These are phyloP conservation scores for Caloenas nicobarica DNA, from an alignment of 2,113 vertebrate genomes.

Conservation along the genomic window DNA sequence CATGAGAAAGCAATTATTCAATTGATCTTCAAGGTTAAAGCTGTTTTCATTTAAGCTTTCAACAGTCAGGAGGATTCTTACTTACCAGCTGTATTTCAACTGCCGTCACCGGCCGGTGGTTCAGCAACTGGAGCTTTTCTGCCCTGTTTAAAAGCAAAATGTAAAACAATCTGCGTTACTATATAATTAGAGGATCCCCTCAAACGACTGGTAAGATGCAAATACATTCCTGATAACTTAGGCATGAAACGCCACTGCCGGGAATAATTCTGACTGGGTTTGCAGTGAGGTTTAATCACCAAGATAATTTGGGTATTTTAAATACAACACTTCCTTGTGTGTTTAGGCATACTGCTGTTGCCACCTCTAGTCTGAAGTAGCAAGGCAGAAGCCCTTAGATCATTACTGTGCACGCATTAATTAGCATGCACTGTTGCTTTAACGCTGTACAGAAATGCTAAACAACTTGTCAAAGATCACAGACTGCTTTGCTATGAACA, in stretches of 20 bases:
- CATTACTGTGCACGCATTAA: neutral
- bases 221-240: neutral
- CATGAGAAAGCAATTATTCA: constrained; percentile 20
- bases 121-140: constrained; percentile 94
- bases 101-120: constrained; percentile 93
- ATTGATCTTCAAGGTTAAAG: neutral
- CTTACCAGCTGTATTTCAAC: constrained; percentile 97
- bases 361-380: neutral
- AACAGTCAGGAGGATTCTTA: neutral
- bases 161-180: neutral
- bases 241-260: neutral
- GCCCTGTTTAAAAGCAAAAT: constrained; percentile 78
- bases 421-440: neutral
- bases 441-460: neutral
- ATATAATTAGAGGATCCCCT: neutral
- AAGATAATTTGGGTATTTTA: neutral
- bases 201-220: neutral
- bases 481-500: neutral
- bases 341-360: neutral
- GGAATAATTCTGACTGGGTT: neutral
- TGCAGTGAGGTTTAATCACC: neutral
- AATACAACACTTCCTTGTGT: neutral
- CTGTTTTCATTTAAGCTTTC: neutral
- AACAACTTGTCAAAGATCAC: neutral
- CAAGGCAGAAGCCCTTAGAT: neutral